Evolutionary conservation across 92 coral and sea anemone genomes (phyloP), one percentile per base, ranked within the genome.

Genomic region (Paramuricea clavata): DNA sequence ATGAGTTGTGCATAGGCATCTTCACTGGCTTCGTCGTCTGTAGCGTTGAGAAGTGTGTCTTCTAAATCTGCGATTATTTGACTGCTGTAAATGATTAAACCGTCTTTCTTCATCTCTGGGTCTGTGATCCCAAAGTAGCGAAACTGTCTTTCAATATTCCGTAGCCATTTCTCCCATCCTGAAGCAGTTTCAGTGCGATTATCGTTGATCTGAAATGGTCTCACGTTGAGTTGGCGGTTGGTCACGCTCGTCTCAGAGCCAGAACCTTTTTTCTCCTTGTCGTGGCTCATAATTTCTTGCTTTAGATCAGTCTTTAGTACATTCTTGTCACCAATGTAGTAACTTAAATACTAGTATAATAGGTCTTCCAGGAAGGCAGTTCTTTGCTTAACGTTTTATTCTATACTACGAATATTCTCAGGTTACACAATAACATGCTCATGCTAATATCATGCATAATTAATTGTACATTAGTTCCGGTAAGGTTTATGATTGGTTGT

Each of bases 81-180:
- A 26, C 87, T 59, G 12, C 68, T 44, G 81, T 83, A 70, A 31
- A 83, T 83, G 9, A 69, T 17, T 33, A 83, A n/a, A 30, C 87
- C 61, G 21, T 88, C 85, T 49, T 91, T 91, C 90, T 91, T 91
- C 15, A 71, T 73, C 44, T 80, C 74, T 47, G 89, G 87, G 36
- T 91, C 91, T 17, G 81, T 87, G 26, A 83, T 21, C 42, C 86
- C 81, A 39, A 91, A 87, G 79, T 81, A 87, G 21, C 87, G 19
- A 69, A 91, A 91, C 59, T 91, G 94, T 71, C 87, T 52, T 76
- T 91, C 89, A 22, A 91, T 91, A 21, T 74, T 75, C 78, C 83
- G 83, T 22, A 76, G 84, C 89, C 86, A 87, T 88, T 83, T 75
- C n/a, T 61, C 56, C 94, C 86, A 91, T 33, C 60, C 71, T 27